Evolutionary conservation across 2,797 vertebrate species (phyloP).

Genomic region (Lepilemur septentrionalis): DNA sequence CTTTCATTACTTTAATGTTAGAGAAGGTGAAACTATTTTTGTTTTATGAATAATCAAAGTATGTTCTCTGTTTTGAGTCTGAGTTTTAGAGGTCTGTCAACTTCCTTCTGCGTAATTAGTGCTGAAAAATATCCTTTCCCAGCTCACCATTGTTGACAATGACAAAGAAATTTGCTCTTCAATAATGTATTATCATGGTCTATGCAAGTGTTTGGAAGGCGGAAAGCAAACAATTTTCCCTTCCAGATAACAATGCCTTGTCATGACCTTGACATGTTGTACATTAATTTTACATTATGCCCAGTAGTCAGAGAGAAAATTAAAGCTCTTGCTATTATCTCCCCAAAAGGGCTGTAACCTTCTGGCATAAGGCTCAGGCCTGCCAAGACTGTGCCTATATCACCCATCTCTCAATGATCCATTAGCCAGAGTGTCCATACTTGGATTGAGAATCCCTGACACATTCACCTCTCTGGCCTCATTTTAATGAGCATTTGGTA

Average conservation of each 20-base stretch:
- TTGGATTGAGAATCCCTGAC: not conserved
- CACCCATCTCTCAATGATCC: not conserved
- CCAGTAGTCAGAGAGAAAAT: slow-evolving; percentile 67
- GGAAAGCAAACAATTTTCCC: slow-evolving; percentile 53
- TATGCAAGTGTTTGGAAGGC: slow-evolving; percentile 35
- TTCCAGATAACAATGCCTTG: slow-evolving; percentile 47
- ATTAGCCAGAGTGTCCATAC: slow-evolving; percentile 6
- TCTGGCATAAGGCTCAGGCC: slow-evolving; percentile 14
- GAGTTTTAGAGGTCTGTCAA: slow-evolving; percentile 70
- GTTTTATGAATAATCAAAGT: slow-evolving; percentile 42
- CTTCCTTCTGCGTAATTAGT: slow-evolving; percentile 57
- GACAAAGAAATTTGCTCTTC: slow-evolving; percentile 78
- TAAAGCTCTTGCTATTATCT: slow-evolving; percentile 69
- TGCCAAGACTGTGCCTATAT: not conserved
- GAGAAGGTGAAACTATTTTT: slow-evolving; percentile 30
- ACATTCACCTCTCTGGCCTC: slow-evolving; percentile 4
- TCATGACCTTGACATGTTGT: slow-evolving; percentile 67
- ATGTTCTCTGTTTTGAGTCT: slow-evolving; percentile 41
- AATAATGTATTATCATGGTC: slow-evolving; percentile 48
- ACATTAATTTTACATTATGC: slow-evolving; percentile 76
- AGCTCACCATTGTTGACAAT: slow-evolving; percentile 58
- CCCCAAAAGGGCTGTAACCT: slow-evolving; percentile 51
- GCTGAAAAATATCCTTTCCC: slow-evolving; percentile 52
- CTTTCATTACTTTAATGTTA: slow-evolving; percentile 51
- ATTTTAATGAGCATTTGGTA: slow-evolving; percentile 68